phyloP scores from a whole-genome alignment of 2,797 vertebrate species.

The Chrysocyon brachyurus region DNA sequence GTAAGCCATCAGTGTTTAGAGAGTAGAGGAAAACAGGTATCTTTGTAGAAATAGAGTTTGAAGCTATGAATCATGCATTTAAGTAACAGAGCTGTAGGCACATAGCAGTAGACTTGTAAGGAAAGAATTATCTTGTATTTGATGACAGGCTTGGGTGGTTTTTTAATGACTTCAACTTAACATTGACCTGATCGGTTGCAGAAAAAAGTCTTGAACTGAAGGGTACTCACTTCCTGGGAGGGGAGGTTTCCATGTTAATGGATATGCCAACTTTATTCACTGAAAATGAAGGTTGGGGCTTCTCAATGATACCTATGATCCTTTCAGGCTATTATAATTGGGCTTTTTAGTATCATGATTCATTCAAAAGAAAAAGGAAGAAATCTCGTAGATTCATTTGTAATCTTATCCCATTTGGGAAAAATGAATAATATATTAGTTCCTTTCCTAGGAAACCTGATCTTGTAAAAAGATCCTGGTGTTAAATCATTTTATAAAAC shows the following conservation, averaged over 20 bases:
- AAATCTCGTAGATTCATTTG: constrained; percentile 21
- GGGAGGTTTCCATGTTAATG: background rate
- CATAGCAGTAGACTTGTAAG: background rate
- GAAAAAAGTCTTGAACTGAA: constrained; percentile 18
- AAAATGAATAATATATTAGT: background rate
- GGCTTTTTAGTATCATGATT: constrained; percentile 41
- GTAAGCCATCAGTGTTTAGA: background rate
- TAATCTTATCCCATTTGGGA: background rate
- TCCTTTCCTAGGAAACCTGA: constrained; percentile 60
- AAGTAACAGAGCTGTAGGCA: background rate
- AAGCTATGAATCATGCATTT: constrained; percentile 27
- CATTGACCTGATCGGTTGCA: constrained; percentile 29
- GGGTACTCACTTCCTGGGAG: background rate
- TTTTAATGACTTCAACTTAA: constrained; percentile 43
- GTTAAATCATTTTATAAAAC: constrained; percentile 53
- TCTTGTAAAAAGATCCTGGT: background rate
- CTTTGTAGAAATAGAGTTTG: background rate
- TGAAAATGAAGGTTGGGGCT: constrained; percentile 34
- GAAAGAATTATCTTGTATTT: constrained; percentile 26
- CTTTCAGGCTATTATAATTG: constrained; percentile 22
- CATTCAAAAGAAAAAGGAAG: constrained; percentile 12
- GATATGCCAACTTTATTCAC: background rate
- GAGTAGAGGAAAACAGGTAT: background rate
- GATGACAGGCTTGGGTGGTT: background rate
- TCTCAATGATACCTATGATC: constrained; percentile 22